These are phyloP conservation scores for Ammodytes dubius DNA, from an alignment of 2,113 vertebrate species.

Conservation along the genomic window DNA sequence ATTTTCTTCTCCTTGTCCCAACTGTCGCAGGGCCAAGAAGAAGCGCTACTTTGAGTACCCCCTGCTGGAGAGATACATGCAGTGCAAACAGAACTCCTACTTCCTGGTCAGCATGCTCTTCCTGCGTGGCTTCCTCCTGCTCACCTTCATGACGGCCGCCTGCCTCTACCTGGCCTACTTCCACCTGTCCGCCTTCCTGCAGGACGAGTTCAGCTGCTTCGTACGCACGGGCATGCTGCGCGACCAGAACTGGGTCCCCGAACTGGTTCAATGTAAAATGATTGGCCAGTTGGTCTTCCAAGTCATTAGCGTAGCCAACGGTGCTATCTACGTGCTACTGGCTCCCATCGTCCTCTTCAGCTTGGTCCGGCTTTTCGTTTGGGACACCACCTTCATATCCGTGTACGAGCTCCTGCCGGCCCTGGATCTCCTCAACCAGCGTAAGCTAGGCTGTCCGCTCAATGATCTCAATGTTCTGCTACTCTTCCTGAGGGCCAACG, in stretches of 20 bases:
- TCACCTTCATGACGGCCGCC: slow-evolving; percentile 89
- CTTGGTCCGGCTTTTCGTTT: slow-evolving; percentile 90
- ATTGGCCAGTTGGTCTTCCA: slow-evolving; percentile 92
- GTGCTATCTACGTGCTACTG: slow-evolving; percentile 88
- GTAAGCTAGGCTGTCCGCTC: slow-evolving; percentile 92
- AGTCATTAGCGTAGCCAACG: slow-evolving; percentile 89
- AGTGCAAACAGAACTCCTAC: slow-evolving; percentile 92
- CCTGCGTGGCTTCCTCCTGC: slow-evolving; percentile 90
- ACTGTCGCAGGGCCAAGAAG: slow-evolving; percentile 88
- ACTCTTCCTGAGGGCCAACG: slow-evolving; percentile 93
- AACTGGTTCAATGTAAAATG: slow-evolving; percentile 92
- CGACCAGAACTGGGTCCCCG: slow-evolving; percentile 83
- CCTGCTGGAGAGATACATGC: slow-evolving; percentile 93
- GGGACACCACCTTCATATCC: slow-evolving; percentile 94
- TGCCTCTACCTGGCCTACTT: slow-evolving; percentile 95
- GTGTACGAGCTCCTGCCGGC: slow-evolving; percentile 96
- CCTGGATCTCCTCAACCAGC: slow-evolving; percentile 90
- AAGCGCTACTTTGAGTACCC: slow-evolving; percentile 98
- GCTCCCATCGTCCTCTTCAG: slow-evolving; percentile 91
- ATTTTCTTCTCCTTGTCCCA: neutral
- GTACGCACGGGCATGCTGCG: slow-evolving; percentile 89
- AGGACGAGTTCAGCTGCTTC: slow-evolving; percentile 96
- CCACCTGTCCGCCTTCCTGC: slow-evolving; percentile 91
- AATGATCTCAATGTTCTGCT: slow-evolving; percentile 96
- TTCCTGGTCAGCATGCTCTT: slow-evolving; percentile 91